Evolutionary conservation across 2,797 vertebrate genomes (phyloP), one percentile per base, ranked within the genome.

Genomic region (Antrozous pallidus): DNA sequence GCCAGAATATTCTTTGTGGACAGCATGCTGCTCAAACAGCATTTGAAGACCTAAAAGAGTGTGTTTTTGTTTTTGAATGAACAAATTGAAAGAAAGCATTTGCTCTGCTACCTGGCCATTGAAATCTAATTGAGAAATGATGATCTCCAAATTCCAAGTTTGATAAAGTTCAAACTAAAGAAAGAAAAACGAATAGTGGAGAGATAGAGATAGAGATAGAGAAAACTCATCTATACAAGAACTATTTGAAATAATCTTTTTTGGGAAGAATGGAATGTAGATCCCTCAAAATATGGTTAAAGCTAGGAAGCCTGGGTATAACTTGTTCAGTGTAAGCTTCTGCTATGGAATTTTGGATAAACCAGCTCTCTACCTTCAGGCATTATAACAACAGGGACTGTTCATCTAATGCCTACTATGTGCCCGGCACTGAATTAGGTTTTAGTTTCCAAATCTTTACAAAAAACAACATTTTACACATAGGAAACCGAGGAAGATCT

Each of bases 1-100:
- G 79, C 63, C 69, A 92, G 73, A 77, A 71, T 96, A 40, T 93
- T 95, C 75, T 89, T 85, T 95, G 45, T 95, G 82, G 82, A 96
- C 67, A 96, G 70, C 88, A 69, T 96, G 67, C 87, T 88, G 51
- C 71, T 91, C 83, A 94, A 83, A 94, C 38, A 95, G 75, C 79
- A 69, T 78, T 77, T 84, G 91, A 94, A 94, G 93, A 94, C 38
- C 65, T 94, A 56, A 88, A 88, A 86, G 65, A 78, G 38, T 90
- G 51, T 85, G 70, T 28, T 94, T 89, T 93, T 49, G 77, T 75
- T 91, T 92, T 90, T 81, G 47, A 95, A 69, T 79, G 28, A 90
- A 49, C 90, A 47, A 94, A 67, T 91, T 91, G 67, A 94, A 89
- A 71, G 78, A 95, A 24, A 85, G 75, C 81, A 12, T 70, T 56